phyloP scores from a whole-genome alignment of 2,797 vertebrate genomes.

The Molossus alvarezi region DNA sequence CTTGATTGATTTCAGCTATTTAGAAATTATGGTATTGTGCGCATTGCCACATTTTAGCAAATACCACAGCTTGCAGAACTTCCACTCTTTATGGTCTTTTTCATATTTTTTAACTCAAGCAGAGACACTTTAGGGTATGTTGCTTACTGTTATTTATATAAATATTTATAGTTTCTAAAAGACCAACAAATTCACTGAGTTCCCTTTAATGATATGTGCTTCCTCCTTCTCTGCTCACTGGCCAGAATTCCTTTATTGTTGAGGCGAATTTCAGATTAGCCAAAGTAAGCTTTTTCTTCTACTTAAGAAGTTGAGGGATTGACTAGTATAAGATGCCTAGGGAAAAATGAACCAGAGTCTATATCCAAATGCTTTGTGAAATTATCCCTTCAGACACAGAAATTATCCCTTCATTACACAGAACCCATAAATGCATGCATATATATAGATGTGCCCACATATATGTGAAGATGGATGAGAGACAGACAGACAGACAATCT shows the following conservation, averaged over 20 bases:
- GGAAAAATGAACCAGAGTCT: background rate
- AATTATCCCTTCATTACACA: background rate
- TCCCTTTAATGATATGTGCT: slow-evolving; percentile 43
- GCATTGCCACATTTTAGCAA: slow-evolving; percentile 24
- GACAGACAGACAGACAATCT: background rate
- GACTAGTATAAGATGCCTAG: background rate
- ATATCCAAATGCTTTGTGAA: background rate
- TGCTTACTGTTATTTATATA: background rate
- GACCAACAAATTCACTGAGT: background rate
- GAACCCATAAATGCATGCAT: background rate
- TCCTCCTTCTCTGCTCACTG: background rate
- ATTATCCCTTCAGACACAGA: background rate
- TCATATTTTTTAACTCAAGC: slow-evolving; percentile 2
- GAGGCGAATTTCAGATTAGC: slow-evolving; percentile 13
- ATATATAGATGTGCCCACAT: background rate
- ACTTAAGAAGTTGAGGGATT: background rate
- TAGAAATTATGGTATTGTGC: slow-evolving; percentile 41
- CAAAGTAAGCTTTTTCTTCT: background rate
- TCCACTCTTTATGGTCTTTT: background rate
- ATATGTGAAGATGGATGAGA: background rate
- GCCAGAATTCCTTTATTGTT: background rate
- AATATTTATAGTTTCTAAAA: slow-evolving; percentile 58
- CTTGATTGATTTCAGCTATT: slow-evolving; percentile 77
- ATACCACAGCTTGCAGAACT: background rate
- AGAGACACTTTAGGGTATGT: background rate